Evolutionary conservation across 2,888 invertebrate genomes (phyloP).

Genomic region (Hemithea aestivaria): DNA sequence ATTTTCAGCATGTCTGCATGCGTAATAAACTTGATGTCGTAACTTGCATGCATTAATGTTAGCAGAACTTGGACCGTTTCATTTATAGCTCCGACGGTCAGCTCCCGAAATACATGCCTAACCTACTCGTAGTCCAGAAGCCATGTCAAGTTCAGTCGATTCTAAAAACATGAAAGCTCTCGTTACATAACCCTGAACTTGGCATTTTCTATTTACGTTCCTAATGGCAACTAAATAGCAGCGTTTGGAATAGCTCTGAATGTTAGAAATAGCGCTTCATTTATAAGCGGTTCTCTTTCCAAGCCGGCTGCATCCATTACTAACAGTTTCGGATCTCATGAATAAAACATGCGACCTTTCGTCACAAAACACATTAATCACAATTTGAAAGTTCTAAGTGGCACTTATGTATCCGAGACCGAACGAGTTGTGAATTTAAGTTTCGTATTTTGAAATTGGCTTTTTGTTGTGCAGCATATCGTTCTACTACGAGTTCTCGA

Average conservation of each 20-base stretch:
- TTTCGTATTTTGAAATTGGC: conserved; percentile 5
- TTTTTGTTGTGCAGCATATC: conserved; percentile 77
- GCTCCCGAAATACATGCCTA: conserved; percentile 12
- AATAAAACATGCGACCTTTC: conserved; percentile 24
- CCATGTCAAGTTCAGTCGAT: conserved; percentile 19
- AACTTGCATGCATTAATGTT: conserved; percentile 33
- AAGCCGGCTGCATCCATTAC: conserved; percentile 19
- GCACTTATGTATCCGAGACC: conserved; percentile 12
- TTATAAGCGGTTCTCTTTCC: conserved; percentile 18
- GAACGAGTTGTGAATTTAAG: conserved; percentile 8
- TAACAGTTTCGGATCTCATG: conserved; percentile 19
- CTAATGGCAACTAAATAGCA: conserved; percentile 15
- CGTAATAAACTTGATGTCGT: conserved; percentile 18
- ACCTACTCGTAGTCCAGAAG: conserved; percentile 9
- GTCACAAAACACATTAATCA: conserved; percentile 25
- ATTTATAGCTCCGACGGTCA: conserved; percentile 12
- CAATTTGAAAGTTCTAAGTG: conserved; percentile 17
- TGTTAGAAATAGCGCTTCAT: conserved; percentile 22
- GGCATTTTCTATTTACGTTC: conserved; percentile 22
- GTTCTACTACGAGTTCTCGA: conserved; percentile 91
- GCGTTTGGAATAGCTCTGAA: conserved; percentile 16
- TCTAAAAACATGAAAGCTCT: conserved; percentile 10
- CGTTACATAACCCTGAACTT: conserved; percentile 20
- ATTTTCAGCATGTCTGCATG: conserved; percentile 41
- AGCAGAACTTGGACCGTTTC: conserved; percentile 15